phyloP scores from a whole-genome alignment of 2,888 invertebrate species.

The Stenurella melanura region DNA sequence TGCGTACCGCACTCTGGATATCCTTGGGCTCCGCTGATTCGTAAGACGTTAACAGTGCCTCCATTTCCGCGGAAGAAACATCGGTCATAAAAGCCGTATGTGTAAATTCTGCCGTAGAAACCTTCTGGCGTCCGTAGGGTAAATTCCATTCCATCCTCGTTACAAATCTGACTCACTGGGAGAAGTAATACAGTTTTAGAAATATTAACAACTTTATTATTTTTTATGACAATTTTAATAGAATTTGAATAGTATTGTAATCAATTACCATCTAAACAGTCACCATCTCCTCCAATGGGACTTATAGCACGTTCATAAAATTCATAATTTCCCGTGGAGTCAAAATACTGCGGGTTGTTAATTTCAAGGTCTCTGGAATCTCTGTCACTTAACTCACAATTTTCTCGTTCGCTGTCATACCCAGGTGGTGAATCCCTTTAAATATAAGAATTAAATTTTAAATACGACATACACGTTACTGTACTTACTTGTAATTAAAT shows the following conservation, averaged over 20 bases:
- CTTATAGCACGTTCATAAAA: constrained; percentile 88
- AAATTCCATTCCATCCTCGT: constrained; percentile 96
- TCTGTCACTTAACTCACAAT: constrained; percentile 92
- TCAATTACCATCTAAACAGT: constrained; percentile 88
- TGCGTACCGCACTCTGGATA: constrained; percentile 96
- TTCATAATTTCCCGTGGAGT: constrained; percentile 87
- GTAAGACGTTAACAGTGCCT: constrained; percentile 86
- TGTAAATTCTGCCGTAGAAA: constrained; percentile 92
- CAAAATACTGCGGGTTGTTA: constrained; percentile 90
- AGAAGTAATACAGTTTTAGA: constrained; percentile 51
- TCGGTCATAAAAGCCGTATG: constrained; percentile 92
- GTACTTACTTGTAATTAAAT: constrained; percentile 86
- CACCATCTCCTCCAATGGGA: constrained; percentile 81
- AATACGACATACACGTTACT: not conserved
- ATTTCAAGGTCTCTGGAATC: constrained; percentile 89
- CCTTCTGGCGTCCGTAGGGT: constrained; percentile 91
- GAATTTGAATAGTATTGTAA: not conserved
- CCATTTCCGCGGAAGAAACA: constrained; percentile 95
- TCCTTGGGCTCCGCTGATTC: constrained; percentile 93
- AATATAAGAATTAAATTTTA: constrained; percentile 15
- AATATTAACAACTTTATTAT: not conserved
- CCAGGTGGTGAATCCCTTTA: constrained; percentile 59
- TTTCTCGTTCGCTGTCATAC: constrained; percentile 81
- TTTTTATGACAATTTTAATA: constrained; percentile 2
- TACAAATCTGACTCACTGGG: constrained; percentile 91